Evolutionary conservation across 2,888 invertebrate species (phyloP), one percentile per base, ranked within the genome.

Genomic region (Pedicia rivosa): DNA sequence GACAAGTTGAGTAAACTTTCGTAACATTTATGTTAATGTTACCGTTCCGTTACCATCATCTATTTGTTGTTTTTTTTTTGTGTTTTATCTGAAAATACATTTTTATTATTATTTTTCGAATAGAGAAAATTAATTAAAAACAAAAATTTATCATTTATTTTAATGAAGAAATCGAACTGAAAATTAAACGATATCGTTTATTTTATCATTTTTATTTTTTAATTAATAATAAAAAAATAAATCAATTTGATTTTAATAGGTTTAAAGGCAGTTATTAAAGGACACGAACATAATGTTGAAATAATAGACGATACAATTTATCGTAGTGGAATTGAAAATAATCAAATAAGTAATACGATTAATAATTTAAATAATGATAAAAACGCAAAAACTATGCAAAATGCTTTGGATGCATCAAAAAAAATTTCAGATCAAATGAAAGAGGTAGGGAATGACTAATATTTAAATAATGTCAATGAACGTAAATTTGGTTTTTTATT

Each of bases 261-360:
- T 12, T 44, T 59, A 2, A 55, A 58, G 35, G 45, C 42, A 25
- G 49, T 52, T 33, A 47, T 57, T 4, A 51, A 53, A 40, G 42
- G 50, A 2, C 56, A 57, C 31, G 52, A 56, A 44, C 50, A 56
- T 25, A 52, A 51, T 36, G 60, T 62, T 8, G 56, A 59, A 10
- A 50, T 52, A 13, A 56, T 63, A 7, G 60, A 61, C 38, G 49
- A 53, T 2, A 56, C 50, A 19, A 59, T 63, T 12, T 49, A 55
- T 17, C 52, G 54, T 32, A 54, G 59, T 1, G 58, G 61, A 3
- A 44, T 54, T 15, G 48, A 51, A 7, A 60, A 57, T 28, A 63
- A 63, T 39, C 58, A 60, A 33, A 54, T 63, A 7, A 53, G 56
- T 8, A 54, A 55, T 32, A 20, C 32, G 8, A 22, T 20, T 32